A percentile compares a stretch with the other conserved stretches of the same genome.
Conservation (phyloP, 1,140 invertebrate genomes). For the Aphidius ervi region DNA sequence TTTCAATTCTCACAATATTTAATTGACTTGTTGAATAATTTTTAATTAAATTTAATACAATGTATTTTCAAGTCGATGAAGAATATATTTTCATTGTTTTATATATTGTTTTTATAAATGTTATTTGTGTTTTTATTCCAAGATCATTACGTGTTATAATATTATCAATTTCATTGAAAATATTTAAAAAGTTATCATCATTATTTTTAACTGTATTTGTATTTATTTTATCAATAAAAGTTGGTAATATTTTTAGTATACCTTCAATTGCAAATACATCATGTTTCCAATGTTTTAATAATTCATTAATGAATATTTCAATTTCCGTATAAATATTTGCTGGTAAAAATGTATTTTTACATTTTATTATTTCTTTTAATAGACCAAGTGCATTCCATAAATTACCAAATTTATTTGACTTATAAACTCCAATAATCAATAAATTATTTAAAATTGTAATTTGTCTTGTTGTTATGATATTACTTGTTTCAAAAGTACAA, state of each 20-base stretch:
- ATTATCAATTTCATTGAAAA: slow-evolving; percentile 12
- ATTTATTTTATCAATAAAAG: slow-evolving; percentile 24
- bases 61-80: slow-evolving; percentile 13
- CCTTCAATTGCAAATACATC: slow-evolving; percentile 25
- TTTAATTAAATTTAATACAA: slow-evolving; percentile 27
- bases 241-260: slow-evolving; percentile 32
- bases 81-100: slow-evolving; percentile 32
- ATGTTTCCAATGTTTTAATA: slow-evolving; percentile 27
- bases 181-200: background rate
- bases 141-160: slow-evolving; percentile 27
- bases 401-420: slow-evolving; percentile 23
- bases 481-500: slow-evolving; percentile 24
- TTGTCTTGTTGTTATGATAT: slow-evolving; percentile 27
- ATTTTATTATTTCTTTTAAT: slow-evolving; percentile 25
- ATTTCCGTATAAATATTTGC: slow-evolving; percentile 15
- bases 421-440: slow-evolving; percentile 31
- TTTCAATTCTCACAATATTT: slow-evolving; percentile 44
- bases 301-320: slow-evolving; percentile 24
- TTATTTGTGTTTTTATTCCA: slow-evolving; percentile 35
- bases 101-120: slow-evolving; percentile 40
- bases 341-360: slow-evolving; percentile 21
- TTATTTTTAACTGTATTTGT: too few species aligned
- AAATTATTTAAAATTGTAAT: slow-evolving; percentile 29
- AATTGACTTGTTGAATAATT: slow-evolving; percentile 40
- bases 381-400: slow-evolving; percentile 30